phyloP scores from a whole-genome alignment of 2,113 vertebrate species.

The Columbina picui region DNA sequence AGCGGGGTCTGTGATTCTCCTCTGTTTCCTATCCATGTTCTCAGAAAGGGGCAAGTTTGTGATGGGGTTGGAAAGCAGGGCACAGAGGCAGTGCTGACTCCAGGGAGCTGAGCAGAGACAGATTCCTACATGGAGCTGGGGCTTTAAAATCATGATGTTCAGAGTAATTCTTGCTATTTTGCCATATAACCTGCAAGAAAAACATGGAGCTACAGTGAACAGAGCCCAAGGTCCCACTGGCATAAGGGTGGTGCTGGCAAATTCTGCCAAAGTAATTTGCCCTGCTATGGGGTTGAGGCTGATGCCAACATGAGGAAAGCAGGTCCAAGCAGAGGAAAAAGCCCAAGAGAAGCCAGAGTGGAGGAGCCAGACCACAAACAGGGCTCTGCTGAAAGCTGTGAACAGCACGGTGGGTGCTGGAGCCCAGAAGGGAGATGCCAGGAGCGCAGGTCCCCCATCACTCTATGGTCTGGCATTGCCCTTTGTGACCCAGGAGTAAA shows the following conservation, averaged over 20 bases:
- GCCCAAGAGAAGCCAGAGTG: neutral
- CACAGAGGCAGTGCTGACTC: no score
- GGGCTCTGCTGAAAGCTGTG: neutral
- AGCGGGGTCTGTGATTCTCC: no score
- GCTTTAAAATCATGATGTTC: neutral
- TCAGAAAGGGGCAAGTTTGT: neutral
- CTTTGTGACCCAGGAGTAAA: neutral
- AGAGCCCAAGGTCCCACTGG: neutral
- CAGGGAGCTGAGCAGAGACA: fast-evolving
- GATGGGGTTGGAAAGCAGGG: fast-evolving
- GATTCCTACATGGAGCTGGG: fast-evolving
- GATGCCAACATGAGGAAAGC: fast-evolving
- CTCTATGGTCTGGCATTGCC: no score
- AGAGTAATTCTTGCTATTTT: neutral
- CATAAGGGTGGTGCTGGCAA: no score
- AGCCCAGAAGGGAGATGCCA: neutral
- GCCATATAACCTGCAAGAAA: fast-evolving
- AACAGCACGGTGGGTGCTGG: fast-evolving
- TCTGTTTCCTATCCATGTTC: fast-evolving
- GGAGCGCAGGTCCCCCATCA: neutral
- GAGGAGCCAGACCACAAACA: neutral
- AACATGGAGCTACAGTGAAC: fast-evolving
- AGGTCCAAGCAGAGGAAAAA: neutral
- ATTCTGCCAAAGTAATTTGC: neutral
- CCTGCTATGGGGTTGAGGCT: neutral